Percentiles rank a stretch among this genome's conserved stretches.
These are phyloP conservation scores for Drosophila orosa DNA, from an alignment of 1,140 invertebrate genomes.

Conservation along the genomic window DNA sequence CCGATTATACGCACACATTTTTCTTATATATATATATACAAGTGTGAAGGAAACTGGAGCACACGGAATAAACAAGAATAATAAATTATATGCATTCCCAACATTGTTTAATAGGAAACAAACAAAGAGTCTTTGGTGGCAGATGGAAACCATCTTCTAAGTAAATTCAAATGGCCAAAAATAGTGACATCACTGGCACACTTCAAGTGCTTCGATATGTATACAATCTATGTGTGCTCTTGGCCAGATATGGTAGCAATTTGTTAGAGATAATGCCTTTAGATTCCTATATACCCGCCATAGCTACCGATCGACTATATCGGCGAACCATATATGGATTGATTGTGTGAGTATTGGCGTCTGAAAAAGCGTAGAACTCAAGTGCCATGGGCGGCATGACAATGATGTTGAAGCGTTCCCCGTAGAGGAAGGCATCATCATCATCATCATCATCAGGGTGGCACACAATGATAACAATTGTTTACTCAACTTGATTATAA, in stretches of 20 bases:
- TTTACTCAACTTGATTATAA: slow-evolving; percentile 68
- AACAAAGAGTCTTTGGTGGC: slow-evolving; percentile 9
- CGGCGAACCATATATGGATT: slow-evolving; percentile 33
- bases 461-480: slow-evolving; percentile 66
- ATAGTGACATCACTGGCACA: slow-evolving; percentile 37
- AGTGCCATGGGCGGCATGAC: slow-evolving; percentile 56
- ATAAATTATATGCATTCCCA: slow-evolving; percentile 45
- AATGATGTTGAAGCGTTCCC: slow-evolving; percentile 38
- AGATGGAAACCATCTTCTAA: slow-evolving; percentile 49
- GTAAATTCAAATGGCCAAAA: slow-evolving; percentile 22
- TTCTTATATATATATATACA: neutral
- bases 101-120: slow-evolving; percentile 21
- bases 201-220: slow-evolving; percentile 39
- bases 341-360: slow-evolving; percentile 19
- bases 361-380: slow-evolving; percentile 29
- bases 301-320: slow-evolving; percentile 20
- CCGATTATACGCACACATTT: slow-evolving; percentile 17
- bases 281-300: slow-evolving; percentile 8
- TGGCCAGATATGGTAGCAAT: slow-evolving; percentile 37
- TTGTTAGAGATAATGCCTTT: slow-evolving; percentile 30
- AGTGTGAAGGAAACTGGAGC: slow-evolving; percentile 50
- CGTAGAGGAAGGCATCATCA: slow-evolving; percentile 1
- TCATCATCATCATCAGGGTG: slow-evolving; percentile 31
- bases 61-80: slow-evolving; percentile 29
- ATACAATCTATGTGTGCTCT: slow-evolving; percentile 29